A percentile compares a stretch with the other conserved stretches of the same genome.
Conservation (phyloP, 2,113 vertebrate species). For the Romanogobio albipinnatus region DNA sequence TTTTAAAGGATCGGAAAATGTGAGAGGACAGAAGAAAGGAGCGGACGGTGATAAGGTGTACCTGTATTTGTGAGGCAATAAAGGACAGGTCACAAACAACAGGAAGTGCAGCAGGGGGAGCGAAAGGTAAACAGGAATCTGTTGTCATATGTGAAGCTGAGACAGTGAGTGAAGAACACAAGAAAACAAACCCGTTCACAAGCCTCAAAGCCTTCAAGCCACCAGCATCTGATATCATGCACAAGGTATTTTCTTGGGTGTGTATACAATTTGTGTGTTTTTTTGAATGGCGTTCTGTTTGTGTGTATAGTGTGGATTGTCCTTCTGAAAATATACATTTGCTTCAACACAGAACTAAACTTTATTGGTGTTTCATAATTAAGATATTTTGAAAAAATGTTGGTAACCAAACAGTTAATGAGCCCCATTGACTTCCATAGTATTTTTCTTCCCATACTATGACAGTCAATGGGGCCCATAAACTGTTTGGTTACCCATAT, state of each 20-base stretch:
- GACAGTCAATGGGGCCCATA: no score
- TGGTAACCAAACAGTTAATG: no score
- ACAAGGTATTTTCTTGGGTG: slow-evolving; percentile 57
- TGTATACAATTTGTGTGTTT: slow-evolving; percentile 51
- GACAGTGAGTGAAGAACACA: slow-evolving; percentile 42
- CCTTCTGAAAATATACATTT: background rate
- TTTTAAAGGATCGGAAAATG: slow-evolving; percentile 41
- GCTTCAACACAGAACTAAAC: background rate
- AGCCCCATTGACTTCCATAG: no score
- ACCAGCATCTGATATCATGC: slow-evolving; percentile 69
- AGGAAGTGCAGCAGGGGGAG: slow-evolving; percentile 65
- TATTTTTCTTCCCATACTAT: no score
- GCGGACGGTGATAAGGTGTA: slow-evolving; percentile 53
- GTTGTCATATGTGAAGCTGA: slow-evolving; percentile 70
- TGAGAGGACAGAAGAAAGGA: slow-evolving; percentile 40
- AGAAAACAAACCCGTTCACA: slow-evolving; percentile 58
- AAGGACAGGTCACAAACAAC: slow-evolving; percentile 63
- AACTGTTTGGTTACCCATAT: no score
- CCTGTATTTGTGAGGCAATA: slow-evolving; percentile 66
- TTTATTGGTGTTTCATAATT: background rate
- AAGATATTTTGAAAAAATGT: no score
- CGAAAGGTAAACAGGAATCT: slow-evolving; percentile 63
- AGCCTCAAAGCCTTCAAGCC: slow-evolving; percentile 64
- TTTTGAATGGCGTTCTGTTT: background rate
- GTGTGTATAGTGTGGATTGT: background rate